Conservation (phyloP, 2,888 invertebrate species). For the Odiellus spinosus region DNA sequence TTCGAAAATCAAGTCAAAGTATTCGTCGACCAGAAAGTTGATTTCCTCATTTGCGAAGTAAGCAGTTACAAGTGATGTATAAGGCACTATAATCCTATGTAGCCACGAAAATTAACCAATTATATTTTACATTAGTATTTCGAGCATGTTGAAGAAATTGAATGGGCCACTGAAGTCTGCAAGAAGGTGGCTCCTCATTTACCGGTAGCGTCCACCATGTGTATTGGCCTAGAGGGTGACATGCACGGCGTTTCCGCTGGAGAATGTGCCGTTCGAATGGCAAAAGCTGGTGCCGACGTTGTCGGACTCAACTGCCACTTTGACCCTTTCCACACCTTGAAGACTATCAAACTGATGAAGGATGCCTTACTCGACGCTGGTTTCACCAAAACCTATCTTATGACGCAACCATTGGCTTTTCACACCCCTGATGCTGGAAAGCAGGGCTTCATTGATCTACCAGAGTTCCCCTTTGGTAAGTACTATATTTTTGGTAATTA, state of each 20-base stretch:
- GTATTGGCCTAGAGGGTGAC: conserved; percentile 32
- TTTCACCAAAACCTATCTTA: conserved; percentile 25
- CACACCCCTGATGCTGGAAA: conserved; percentile 29
- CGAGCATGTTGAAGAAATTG: conserved; percentile 31
- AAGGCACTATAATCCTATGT: no score
- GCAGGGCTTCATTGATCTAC: conserved; percentile 33
- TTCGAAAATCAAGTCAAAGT: conserved; percentile 29
- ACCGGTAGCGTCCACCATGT: conserved; percentile 32
- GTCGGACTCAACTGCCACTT: conserved; percentile 33
- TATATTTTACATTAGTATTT: conserved; percentile 24
- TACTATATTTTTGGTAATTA: no score
- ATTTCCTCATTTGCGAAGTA: conserved; percentile 31
- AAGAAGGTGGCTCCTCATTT: conserved; percentile 20
- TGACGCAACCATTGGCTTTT: conserved; percentile 27
- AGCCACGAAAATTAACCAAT: no score
- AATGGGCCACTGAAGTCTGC: conserved; percentile 31
- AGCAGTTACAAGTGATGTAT: no score
- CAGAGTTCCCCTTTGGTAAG: conserved; percentile 33
- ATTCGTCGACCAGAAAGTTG: conserved; percentile 28
- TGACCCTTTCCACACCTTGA: conserved; percentile 26
- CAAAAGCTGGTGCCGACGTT: conserved; percentile 27
- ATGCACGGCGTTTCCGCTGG: conserved; percentile 27
- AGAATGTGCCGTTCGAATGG: conserved; percentile 31
- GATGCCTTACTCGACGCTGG: conserved; percentile 25
- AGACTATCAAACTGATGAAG: conserved; percentile 28